phyloP scores from a whole-genome alignment of 1,140 invertebrate species.

The Drosophila kikkawai region DNA sequence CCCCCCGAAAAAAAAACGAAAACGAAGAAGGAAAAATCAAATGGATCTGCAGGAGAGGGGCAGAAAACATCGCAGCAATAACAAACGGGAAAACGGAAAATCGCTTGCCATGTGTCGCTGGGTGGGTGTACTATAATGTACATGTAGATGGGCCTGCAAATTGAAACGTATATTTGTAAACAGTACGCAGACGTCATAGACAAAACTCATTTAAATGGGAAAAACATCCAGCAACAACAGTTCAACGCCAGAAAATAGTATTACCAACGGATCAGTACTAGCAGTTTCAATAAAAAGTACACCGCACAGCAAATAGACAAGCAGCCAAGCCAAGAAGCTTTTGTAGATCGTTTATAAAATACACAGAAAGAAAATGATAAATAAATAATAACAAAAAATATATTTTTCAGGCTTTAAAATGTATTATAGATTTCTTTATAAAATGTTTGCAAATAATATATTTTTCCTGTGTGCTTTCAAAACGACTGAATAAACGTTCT shows the following conservation, averaged over 20 bases:
- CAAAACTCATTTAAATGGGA: slow-evolving; percentile 75
- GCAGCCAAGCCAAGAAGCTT: slow-evolving; percentile 37
- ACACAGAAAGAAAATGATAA: background rate
- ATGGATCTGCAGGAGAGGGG: slow-evolving; percentile 41
- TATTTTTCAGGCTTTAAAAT: no score
- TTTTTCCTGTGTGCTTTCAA: slow-evolving; percentile 7
- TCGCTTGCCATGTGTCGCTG: slow-evolving; percentile 69
- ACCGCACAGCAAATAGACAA: background rate
- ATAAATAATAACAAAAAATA: background rate
- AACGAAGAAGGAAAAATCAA: slow-evolving; percentile 46
- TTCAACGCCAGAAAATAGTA: slow-evolving; percentile 12
- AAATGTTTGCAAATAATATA: background rate
- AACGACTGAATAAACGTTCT: slow-evolving; percentile 15
- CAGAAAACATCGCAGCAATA: slow-evolving; percentile 25
- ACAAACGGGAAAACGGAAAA: slow-evolving; percentile 40
- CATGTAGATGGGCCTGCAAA: slow-evolving; percentile 56
- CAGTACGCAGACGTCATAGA: slow-evolving; percentile 81
- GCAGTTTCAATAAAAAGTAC: slow-evolving; percentile 37
- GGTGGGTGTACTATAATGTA: slow-evolving; percentile 50
- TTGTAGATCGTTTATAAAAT: slow-evolving; percentile 19
- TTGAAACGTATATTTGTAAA: slow-evolving; percentile 82
- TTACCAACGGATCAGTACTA: slow-evolving; percentile 20
- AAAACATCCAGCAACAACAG: slow-evolving; percentile 42
- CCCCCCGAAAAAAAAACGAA: slow-evolving; percentile 16
- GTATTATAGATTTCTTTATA: background rate